Conservation (phyloP, 1,140 invertebrate genomes). For the Sogatella furcifera region DNA sequence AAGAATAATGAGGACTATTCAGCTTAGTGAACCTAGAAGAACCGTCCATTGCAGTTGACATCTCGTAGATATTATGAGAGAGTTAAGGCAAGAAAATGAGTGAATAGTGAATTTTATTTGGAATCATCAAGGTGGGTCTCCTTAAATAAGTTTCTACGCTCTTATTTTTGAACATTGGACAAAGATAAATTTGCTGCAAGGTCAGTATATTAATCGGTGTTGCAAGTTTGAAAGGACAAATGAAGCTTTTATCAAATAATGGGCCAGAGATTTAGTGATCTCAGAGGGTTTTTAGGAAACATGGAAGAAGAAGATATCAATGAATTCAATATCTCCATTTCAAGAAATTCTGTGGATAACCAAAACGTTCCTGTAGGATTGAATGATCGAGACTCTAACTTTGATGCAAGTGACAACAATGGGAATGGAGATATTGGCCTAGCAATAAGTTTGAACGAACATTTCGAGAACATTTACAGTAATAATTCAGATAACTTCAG, state of each 20-base stretch:
- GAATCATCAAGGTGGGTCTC: too few species aligned
- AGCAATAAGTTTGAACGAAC: constrained; percentile 16
- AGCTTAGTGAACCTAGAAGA: too few species aligned
- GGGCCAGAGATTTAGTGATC: constrained; percentile 26
- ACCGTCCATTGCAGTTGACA: too few species aligned
- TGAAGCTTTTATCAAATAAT: constrained; percentile 17
- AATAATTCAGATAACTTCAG: constrained; percentile 16
- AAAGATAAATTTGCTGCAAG: neutral
- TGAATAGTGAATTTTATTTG: too few species aligned
- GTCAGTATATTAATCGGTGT: neutral
- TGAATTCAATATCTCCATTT: constrained; percentile 16
- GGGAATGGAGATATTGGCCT: constrained; percentile 13
- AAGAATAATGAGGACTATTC: too few species aligned
- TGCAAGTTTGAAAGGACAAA: neutral
- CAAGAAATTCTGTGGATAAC: constrained; percentile 13
- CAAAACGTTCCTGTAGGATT: neutral
- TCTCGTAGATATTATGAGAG: too few species aligned
- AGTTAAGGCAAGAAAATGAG: too few species aligned
- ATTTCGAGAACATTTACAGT: constrained; percentile 25
- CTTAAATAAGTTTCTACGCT: too few species aligned
- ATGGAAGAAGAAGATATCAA: constrained; percentile 23
- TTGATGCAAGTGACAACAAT: constrained; percentile 12
- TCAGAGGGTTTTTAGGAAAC: constrained; percentile 20
- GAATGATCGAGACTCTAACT: neutral
- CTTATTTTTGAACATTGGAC: too few species aligned